Base-by-base conservation (phyloP, 2,888 invertebrate genomes). In the Agonopterix alstromeriana region DNA sequence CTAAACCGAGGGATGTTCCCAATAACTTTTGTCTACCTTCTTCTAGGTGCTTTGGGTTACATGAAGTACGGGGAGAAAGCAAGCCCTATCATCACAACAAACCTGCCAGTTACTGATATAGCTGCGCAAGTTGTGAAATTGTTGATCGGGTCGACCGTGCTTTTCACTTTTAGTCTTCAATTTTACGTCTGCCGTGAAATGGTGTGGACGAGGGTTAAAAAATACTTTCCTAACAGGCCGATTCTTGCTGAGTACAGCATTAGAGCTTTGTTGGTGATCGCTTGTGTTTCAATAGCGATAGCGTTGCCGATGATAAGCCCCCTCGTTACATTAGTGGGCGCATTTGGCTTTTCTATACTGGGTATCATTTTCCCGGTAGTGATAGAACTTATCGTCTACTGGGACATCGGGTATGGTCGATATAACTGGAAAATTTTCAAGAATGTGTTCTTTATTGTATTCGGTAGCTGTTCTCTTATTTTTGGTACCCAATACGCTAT, bases 151-250 rank as follows among this genome's bases (percentile, higher is more conserved):
- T 66, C 95, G 36, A 94, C 96, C 9, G 94, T 98, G 8, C 95
- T 94, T 73, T 93, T 95, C 65, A 95, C 96, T 0, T 97, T 96
- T 70, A 95, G 95, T n/a, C 90, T 97, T 35, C 97, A 97, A 82
- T 96, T 97, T 73, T 97, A 95, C 77, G 97, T 98, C 8, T 96
- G 97, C 63, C 88, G 96, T 53, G 94, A 94, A 67, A 95, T 97
- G 58, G 92, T 92, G 17, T 96, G 95, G 94, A 93, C 93, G 57
- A 88, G 85, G 40, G 81, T 97, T 35, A 92, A 94, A 67, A 90
- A 92, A 0, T 87, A 82, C 51, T 92, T 90, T 65, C 82, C 82
- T 38, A 91, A 92, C 57, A 89, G 89, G 51, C 90, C 91, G 42
- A 62, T 77, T 3, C 50, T 92, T 5, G 27, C 5, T 5, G 27